Percentiles rank a stretch among this genome's conserved stretches.
These are phyloP conservation scores for Bombycilla garrulus DNA, from an alignment of 2,113 vertebrate genomes.

Conservation along the genomic window DNA sequence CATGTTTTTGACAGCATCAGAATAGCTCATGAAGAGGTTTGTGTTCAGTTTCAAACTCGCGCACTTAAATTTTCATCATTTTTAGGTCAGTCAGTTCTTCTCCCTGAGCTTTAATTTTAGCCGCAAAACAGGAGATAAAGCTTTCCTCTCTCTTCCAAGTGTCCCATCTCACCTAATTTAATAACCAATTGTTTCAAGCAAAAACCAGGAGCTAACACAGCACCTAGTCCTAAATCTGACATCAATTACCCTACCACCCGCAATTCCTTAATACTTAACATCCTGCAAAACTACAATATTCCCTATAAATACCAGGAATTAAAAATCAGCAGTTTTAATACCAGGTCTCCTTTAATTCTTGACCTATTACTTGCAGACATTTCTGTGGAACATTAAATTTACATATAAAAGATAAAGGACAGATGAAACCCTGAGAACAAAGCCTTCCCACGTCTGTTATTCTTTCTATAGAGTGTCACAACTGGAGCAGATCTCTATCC, in stretches of 20 bases:
- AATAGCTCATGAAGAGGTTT: neutral
- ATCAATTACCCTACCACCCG: neutral
- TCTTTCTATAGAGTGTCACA: neutral
- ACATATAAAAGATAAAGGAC: slow-evolving; percentile 4
- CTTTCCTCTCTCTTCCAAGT: neutral
- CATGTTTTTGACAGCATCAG: neutral
- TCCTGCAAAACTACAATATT: neutral
- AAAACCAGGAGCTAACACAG: neutral
- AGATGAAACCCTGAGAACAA: slow-evolving; percentile 22
- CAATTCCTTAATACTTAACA: neutral
- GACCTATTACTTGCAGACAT: neutral
- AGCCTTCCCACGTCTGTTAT: neutral
- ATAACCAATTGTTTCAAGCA: neutral
- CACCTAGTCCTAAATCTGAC: neutral
- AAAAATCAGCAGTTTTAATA: neutral
- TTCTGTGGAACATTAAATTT: neutral
- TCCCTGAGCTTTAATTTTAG: fast-evolving
- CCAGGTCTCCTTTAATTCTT: neutral
- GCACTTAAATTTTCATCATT: neutral
- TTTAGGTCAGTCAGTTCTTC: neutral
- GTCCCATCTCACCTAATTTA: neutral
- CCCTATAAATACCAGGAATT: neutral
- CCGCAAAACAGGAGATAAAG: neutral
- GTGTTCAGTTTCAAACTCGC: neutral
- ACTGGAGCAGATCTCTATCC: slow-evolving; percentile 22